Evolutionary conservation across 1,140 invertebrate genomes (phyloP).

Genomic region (Adoxophyes honmai): DNA sequence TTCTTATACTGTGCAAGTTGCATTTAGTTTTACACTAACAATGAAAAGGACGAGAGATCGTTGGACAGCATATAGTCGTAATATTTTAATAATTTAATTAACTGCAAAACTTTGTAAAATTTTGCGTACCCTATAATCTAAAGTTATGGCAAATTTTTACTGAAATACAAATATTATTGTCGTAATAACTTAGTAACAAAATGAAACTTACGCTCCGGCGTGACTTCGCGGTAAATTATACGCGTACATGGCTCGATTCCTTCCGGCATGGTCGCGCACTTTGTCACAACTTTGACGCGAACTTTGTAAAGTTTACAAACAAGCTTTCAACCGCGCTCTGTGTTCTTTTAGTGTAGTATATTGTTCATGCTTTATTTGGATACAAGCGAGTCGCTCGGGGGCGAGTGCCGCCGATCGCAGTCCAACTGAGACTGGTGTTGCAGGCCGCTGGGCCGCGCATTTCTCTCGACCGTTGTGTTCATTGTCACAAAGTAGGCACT

Average conservation of each 20-base stretch:
- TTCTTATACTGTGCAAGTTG: background rate
- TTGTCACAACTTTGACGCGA: background rate
- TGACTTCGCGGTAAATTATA: constrained; percentile 50
- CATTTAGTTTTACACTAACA: background rate
- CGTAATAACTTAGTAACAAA: constrained; percentile 13
- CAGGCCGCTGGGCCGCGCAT: background rate
- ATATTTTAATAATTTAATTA: too few species aligned
- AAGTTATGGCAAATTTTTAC: too few species aligned
- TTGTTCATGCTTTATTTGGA: too few species aligned
- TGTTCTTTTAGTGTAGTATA: too few species aligned
- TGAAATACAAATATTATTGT: too few species aligned
- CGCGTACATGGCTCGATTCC: constrained; percentile 39
- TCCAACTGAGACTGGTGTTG: background rate
- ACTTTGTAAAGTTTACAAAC: background rate
- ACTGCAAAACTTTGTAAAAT: too few species aligned
- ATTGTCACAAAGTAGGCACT: too few species aligned
- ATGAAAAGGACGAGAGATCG: background rate
- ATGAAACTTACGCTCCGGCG: constrained; percentile 52
- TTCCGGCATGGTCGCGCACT: constrained; percentile 45
- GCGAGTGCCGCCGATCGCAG: background rate
- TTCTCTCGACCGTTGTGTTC: background rate
- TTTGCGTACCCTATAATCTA: too few species aligned
- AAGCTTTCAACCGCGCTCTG: too few species aligned
- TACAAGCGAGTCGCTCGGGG: background rate
- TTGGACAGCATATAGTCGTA: background rate